Evolutionary conservation across 2,797 vertebrate genomes (phyloP), one percentile per base, ranked within the genome.

Genomic region (Channallabes apus): DNA sequence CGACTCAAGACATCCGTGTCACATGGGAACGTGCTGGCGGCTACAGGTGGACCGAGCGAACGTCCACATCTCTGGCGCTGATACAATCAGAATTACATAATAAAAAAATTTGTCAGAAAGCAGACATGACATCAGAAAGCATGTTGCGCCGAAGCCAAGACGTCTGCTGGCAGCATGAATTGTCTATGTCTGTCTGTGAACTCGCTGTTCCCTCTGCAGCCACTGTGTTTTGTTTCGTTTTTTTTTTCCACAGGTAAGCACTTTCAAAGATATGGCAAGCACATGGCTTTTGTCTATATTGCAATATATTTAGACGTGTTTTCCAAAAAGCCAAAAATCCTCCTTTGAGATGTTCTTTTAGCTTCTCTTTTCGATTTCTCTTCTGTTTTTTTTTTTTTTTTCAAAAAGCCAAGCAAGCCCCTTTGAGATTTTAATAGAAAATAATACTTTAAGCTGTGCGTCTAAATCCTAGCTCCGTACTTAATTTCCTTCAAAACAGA

Each of bases 401-500:
- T 64, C 54, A 51, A 4, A 68, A 71, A 82, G 20, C 24, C 65
- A 61, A 78, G 24, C 68, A 80, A 32, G 46, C 46, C 73, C 87
- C 87, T 87, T 80, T 41, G 82, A 88, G 82, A 84, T 79, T 87
- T 84, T 82, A 77, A 87, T 62, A 87, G 65, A 62, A 85, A 86
- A 81, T 73, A 86, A 85, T 83, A 85, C 86, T 84, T 87, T 87
- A 87, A 90, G 80, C 80, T 82, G 68, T 84, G 77, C 56, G 87
- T 84, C 87, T 81, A 84, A 87, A 87, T 88, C 84, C 80, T 81
- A 81, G 80, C 87, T 86, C 84, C 80, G 86, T 85, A 87, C 76
- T 88, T 89, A 71, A 87, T 89, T 88, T 86, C 83, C 83, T 82
- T 79, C 62, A 87, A 84, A 88, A 80, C 83, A 84, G 72, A 88